phyloP scores from a whole-genome alignment of 2,888 invertebrate genomes.

The Acanthopleura granulata region DNA sequence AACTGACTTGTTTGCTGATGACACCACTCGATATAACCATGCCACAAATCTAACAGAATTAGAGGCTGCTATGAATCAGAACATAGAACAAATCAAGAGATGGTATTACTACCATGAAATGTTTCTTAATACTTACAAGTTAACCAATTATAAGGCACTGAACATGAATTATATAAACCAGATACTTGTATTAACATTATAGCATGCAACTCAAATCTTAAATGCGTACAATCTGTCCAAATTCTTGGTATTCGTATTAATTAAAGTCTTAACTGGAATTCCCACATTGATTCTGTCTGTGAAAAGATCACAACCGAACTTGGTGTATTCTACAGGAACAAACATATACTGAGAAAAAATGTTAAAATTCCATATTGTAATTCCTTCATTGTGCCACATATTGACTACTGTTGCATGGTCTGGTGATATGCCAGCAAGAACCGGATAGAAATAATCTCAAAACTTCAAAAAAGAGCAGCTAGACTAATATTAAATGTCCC shows the following conservation, averaged over 20 bases:
- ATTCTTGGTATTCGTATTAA: neutral
- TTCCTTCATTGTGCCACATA: neutral
- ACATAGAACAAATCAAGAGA: too few species aligned
- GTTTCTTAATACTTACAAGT: too few species aligned
- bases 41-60: too few species aligned
- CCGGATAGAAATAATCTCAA: neutral
- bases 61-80: too few species aligned
- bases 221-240: neutral
- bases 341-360: neutral
- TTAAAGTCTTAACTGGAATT: neutral
- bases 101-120: too few species aligned
- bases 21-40: neutral
- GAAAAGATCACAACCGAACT: neutral
- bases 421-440: neutral
- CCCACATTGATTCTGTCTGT: neutral
- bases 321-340: neutral
- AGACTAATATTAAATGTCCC: too few species aligned
- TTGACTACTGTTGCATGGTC: neutral
- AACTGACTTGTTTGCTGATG: constrained; percentile 4
- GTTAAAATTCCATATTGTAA: neutral
- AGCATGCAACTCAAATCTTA: neutral
- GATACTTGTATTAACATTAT: neutral
- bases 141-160: neutral
- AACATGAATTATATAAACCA: neutral
- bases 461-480: too few species aligned